phyloP scores from a whole-genome alignment of 2,113 vertebrate species.

The Notarius lentiginosus region DNA sequence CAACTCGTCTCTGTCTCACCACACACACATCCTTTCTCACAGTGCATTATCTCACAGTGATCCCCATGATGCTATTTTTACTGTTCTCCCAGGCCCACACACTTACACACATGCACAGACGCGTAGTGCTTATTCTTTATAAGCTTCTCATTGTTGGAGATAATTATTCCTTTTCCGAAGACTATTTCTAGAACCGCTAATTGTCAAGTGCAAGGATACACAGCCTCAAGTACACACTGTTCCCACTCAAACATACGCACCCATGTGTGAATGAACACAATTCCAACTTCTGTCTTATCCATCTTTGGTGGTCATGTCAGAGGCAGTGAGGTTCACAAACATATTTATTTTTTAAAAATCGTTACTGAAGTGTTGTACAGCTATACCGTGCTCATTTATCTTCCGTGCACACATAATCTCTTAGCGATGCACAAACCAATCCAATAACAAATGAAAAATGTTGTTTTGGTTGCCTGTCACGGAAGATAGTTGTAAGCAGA shows the following conservation, averaged over 20 bases:
- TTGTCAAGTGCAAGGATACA: background rate
- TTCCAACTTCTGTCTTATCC: background rate
- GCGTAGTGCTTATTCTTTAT: background rate
- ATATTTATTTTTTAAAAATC: background rate
- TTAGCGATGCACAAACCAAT: background rate
- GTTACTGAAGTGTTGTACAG: conserved; percentile 26
- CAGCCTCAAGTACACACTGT: background rate
- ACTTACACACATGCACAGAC: background rate
- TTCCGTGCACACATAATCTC: background rate
- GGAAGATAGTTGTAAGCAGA: background rate
- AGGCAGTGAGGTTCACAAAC: background rate
- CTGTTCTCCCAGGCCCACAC: background rate
- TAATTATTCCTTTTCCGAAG: background rate
- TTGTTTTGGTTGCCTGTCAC: background rate
- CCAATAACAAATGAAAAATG: background rate
- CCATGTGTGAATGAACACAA: background rate
- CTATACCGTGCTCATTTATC: conserved; percentile 40
- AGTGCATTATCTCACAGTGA: background rate
- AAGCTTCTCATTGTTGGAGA: background rate
- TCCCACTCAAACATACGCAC: background rate
- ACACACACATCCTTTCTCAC: background rate
- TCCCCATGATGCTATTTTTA: conserved; percentile 10
- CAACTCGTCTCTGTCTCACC: no score
- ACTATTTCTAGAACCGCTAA: background rate
- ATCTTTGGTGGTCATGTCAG: background rate